Conservation (phyloP, 2,797 vertebrate genomes). For the Bothrops alternatus region DNA sequence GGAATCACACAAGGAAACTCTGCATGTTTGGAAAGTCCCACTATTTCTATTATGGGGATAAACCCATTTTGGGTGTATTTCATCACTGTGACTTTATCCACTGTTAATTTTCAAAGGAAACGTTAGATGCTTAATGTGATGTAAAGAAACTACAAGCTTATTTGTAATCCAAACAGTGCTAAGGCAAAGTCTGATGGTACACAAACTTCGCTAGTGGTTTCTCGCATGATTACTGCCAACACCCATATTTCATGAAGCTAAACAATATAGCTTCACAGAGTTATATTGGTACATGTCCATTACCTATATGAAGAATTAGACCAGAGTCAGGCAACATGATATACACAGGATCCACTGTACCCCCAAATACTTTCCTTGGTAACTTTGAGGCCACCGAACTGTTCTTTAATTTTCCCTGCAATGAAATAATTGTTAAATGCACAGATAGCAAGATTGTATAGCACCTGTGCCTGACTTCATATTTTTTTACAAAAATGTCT, state of each 20-base stretch:
- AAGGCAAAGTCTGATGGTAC: neutral
- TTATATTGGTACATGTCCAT: neutral
- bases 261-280: neutral
- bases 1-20: neutral
- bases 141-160: neutral
- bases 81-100: constrained; percentile 3
- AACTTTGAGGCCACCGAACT: neutral
- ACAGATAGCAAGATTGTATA: neutral
- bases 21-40: neutral
- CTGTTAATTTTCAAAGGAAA: neutral
- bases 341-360: neutral
- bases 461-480: neutral
- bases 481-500: neutral
- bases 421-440: neutral
- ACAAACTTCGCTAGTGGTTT: neutral
- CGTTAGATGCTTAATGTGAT: neutral
- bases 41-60: neutral
- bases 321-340: neutral
- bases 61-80: neutral
- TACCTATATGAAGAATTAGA: neutral
- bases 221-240: neutral
- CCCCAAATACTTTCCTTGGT: neutral
- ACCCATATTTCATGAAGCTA: neutral
- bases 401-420: neutral
- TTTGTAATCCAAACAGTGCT: constrained; percentile 9